Conservation (phyloP, 2,113 vertebrate genomes). For the Chaenogobius annularis region DNA sequence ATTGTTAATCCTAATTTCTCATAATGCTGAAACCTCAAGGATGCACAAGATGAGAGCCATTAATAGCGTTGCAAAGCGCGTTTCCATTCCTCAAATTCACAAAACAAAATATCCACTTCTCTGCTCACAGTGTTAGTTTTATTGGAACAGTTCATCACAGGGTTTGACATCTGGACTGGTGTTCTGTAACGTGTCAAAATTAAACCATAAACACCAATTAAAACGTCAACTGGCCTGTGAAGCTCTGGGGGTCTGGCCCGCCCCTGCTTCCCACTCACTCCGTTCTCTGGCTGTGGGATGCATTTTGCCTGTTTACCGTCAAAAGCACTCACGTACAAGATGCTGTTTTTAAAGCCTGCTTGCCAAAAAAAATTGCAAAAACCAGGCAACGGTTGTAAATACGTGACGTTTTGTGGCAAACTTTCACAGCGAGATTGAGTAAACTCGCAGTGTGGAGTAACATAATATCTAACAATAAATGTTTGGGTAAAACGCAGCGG, state of each 20-base stretch:
- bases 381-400: slow-evolving; percentile 3
- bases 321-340: slow-evolving; percentile 12
- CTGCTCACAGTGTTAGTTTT: neutral
- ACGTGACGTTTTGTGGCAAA: neutral
- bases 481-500: neutral
- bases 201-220: slow-evolving; percentile 35
- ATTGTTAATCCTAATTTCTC: no score
- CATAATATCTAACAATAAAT: neutral
- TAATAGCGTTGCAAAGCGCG: neutral
- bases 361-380: neutral
- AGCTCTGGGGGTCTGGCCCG: no score
- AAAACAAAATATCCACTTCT: neutral
- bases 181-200: slow-evolving; percentile 34
- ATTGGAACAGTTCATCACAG: neutral
- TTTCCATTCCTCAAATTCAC: neutral
- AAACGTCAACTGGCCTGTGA: slow-evolving; percentile 9
- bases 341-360: neutral
- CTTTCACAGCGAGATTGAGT: neutral
- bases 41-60: no score
- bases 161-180: slow-evolving; percentile 16
- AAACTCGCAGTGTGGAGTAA: neutral
- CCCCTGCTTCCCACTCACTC: neutral
- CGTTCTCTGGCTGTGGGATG: neutral
- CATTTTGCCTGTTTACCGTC: neutral
- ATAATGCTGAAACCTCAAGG: no score